phyloP scores from a whole-genome alignment of 1,140 invertebrate species.

The Ceratina japonica region DNA sequence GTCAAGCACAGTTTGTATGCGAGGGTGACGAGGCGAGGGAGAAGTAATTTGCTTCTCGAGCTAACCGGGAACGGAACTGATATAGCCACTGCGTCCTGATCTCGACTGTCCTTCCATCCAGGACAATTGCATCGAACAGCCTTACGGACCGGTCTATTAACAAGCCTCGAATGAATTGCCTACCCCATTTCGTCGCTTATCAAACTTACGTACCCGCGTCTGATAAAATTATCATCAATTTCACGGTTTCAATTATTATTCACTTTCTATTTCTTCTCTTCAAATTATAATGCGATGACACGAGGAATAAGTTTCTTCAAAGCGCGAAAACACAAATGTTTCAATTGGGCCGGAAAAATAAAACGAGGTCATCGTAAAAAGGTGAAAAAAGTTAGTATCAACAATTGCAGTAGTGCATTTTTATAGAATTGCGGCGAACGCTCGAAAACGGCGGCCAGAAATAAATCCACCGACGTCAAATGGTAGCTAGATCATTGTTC shows the following conservation, averaged over 20 bases:
- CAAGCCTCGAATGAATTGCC: slow-evolving; percentile 25
- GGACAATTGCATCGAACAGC: slow-evolving; percentile 12
- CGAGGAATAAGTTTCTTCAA: too few species aligned
- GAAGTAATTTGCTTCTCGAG: slow-evolving; percentile 30
- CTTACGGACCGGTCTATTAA: slow-evolving; percentile 17
- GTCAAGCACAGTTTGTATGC: slow-evolving; percentile 6
- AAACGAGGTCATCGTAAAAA: not conserved
- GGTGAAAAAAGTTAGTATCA: not conserved
- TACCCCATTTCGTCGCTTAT: not conserved
- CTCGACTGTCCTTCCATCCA: slow-evolving; percentile 9
- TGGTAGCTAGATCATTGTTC: too few species aligned
- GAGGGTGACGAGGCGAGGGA: not conserved
- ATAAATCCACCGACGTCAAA: slow-evolving; percentile 19
- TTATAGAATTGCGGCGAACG: not conserved
- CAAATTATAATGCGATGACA: too few species aligned
- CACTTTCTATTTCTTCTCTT: too few species aligned
- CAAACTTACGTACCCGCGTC: too few species aligned
- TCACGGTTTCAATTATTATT: too few species aligned
- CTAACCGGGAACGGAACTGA: slow-evolving; percentile 18
- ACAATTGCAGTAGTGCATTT: not conserved
- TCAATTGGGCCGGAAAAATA: not conserved
- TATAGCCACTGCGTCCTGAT: slow-evolving; percentile 13
- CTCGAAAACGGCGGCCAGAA: not conserved
- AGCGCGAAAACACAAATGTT: not conserved
- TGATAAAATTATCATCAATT: too few species aligned